These are phyloP conservation scores for Trinectes maculatus DNA, from an alignment of 2,113 vertebrate genomes.

Conservation along the genomic window DNA sequence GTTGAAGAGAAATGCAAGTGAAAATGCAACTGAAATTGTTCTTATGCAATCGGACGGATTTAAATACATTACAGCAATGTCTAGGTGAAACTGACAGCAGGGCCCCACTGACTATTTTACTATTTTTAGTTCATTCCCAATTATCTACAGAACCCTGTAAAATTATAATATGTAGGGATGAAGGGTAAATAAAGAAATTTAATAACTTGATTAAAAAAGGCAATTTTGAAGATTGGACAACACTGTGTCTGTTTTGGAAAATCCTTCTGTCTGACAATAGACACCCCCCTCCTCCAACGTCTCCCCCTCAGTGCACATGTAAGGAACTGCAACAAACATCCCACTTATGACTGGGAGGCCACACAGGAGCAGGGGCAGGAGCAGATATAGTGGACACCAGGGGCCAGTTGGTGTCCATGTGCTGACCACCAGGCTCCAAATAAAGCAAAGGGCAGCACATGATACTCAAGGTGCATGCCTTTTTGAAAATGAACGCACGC, in stretches of 20 bases:
- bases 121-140: too few relatives aligned
- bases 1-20: too few relatives aligned
- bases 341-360: slow-evolving; percentile 15
- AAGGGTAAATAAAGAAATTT: neutral
- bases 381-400: slow-evolving; percentile 28
- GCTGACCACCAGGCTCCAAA: slow-evolving; percentile 62
- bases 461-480: slow-evolving; percentile 56
- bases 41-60: too few relatives aligned
- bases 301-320: slow-evolving; percentile 35
- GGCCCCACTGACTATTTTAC: neutral
- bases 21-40: too few relatives aligned
- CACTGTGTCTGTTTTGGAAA: slow-evolving; percentile 4
- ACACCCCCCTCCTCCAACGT: neutral
- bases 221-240: neutral
- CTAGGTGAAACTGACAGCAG: slow-evolving; percentile 13
- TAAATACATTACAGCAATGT: too few relatives aligned
- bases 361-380: slow-evolving; percentile 31
- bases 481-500: slow-evolving; percentile 26
- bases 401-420: slow-evolving; percentile 63
- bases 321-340: slow-evolving; percentile 52
- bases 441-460: slow-evolving; percentile 68
- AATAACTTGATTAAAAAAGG: neutral
- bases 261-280: slow-evolving; percentile 7
- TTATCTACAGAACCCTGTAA: too few relatives aligned
- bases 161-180: too few relatives aligned